Base-by-base conservation (phyloP, 1,140 invertebrate genomes). In the Zaprionus tsacasi region DNA sequence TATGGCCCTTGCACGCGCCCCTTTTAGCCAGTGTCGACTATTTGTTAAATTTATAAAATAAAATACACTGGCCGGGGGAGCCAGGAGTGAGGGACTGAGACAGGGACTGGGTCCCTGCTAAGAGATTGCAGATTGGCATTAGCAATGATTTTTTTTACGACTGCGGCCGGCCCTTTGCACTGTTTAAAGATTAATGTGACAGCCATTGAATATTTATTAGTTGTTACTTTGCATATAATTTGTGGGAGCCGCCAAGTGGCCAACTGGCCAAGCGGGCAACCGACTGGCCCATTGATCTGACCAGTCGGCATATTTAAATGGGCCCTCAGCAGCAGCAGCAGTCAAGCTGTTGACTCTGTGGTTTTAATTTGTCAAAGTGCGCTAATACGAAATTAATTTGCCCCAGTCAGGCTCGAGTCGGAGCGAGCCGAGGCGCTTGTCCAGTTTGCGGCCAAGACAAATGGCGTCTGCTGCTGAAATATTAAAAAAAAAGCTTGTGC, bases 201-300 rank as follows among this genome's bases (percentile, higher is more conserved):
- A 89, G 85, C 61, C 83, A 87, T 87, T 87, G 83, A 87, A 87
- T 87, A 87, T 87, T 87, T 87, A 87, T 87, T 87, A 87, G 83
- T 87, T 87, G 83, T 88, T 87, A 83, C 81, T 87, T 87, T 87
- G 83, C 83, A 87, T 87, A 87, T 87, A 88, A 87, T 89, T 87
- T 87, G 83, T 87, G 83, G 76, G 59, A 63, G 73, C n/a, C 38
- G 65, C 72, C 59, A 76, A 72, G 69, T 55, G 79, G 72, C 7
- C n/a, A 21, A 21, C 21, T 21, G 21, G 21, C 21, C 21, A 21
- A 21, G 21, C 21, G 21, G 21, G 21, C 21, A 21, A 21, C 21
- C 21, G 21, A 21, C 72, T 55, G 79, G 72, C 7, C n/a, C 83
- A 88, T 87, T 88, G 82, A 87, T 87, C 82, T 79, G 81, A 27